Evolutionary conservation across 2,888 invertebrate species (phyloP), one percentile per base, ranked within the genome.

Genomic region (Hanleya hanleyi): DNA sequence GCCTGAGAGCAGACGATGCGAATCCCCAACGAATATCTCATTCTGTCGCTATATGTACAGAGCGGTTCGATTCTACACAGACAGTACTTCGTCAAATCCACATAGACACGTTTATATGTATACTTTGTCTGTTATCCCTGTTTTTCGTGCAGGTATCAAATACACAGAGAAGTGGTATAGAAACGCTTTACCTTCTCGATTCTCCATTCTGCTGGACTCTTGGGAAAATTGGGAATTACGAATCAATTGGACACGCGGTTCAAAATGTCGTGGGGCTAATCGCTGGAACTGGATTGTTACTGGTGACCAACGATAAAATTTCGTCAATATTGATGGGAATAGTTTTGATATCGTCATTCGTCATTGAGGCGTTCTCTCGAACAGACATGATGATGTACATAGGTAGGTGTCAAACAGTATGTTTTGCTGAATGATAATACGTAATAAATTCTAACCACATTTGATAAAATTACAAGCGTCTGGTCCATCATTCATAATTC

Each of bases 121-220:
- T 76, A 26, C 26, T 78, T 22, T 49, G 78, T 12, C 50, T 79
- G 4, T 1, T 61, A 5, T 67, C 76, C 0, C 80, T 81, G 41
- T 61, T 69, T 9, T 12, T 79, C 2, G 50, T 15, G 69, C 0
- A 68, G 73, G 51, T 70, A 77, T 35, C 38, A 71, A 7, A 64
- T 71, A 18, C 69, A 78, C n/a, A 80, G 76, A 9, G 77, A 29
- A 22, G 37, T 2, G 71, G 67, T 1, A 78, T 80, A 0, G 80
- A 81, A 41, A 70, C 79, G 0, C 41, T 82, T 2, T 81, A 78
- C 51, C 72, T 77, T 33, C 64, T 81, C 22, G 76, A 70, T 9
- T 35, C 76, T 0, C 81, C 82, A n/a, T 83, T 83, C 62, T 83
- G 83, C 68, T 82, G 81, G 77, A 68, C 68, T 18, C 69, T 82